Conservation (phyloP, 2,113 vertebrate genomes). For the Loxodonta africana region DNA sequence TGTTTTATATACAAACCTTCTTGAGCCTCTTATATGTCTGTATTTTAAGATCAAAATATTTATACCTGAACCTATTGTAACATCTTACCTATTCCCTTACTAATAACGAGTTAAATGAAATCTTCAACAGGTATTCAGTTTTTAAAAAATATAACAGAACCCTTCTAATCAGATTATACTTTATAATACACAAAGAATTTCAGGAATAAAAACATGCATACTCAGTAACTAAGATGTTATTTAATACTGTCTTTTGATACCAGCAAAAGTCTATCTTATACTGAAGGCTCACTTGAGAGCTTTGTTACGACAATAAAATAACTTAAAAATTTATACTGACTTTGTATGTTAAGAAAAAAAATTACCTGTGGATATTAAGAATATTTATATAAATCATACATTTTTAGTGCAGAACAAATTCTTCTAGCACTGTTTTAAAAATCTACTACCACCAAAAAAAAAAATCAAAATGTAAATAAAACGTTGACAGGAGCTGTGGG, state of each 20-base stretch:
- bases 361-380: not conserved
- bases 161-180: not conserved
- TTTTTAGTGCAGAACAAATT: not conserved
- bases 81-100: not conserved
- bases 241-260: not conserved
- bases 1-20: not conserved
- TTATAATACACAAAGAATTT: not conserved
- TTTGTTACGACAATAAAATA: not conserved
- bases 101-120: slow-evolving; percentile 1
- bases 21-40: not conserved
- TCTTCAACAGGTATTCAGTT: not conserved
- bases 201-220: not conserved
- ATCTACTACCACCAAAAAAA: not conserved
- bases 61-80: not conserved
- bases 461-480: not conserved
- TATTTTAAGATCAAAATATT: not conserved
- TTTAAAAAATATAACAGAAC: not conserved
- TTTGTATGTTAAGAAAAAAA: not conserved
- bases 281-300: not conserved
- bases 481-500: not conserved
- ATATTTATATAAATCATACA: not conserved
- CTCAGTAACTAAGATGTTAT: not conserved
- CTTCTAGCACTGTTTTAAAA: not conserved
- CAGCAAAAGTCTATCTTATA: not conserved
- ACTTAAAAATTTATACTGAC: not conserved